These are phyloP conservation scores for Amyelois transitella DNA, from an alignment of 1,140 invertebrate species.

Conservation along the genomic window DNA sequence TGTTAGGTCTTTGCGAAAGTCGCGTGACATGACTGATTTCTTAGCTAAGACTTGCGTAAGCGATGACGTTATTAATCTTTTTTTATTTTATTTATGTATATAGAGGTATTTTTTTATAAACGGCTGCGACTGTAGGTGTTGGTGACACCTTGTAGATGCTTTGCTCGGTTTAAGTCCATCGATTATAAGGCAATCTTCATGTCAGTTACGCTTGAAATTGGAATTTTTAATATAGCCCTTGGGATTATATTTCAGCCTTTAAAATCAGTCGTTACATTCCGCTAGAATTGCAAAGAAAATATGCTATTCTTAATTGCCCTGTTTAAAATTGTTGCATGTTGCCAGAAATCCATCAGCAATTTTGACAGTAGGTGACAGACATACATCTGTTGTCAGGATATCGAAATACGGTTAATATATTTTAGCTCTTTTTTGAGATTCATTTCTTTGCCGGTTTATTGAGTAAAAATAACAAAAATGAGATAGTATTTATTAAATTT, in stretches of 20 bases:
- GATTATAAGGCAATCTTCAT: neutral
- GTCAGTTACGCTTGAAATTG: no score
- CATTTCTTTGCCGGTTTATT: no score
- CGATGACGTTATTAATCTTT: neutral
- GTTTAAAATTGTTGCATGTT: neutral
- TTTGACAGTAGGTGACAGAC: neutral
- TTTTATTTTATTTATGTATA: neutral
- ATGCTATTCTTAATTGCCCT: neutral
- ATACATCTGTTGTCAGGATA: neutral
- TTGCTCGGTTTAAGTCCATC: neutral
- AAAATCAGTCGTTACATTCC: no score
- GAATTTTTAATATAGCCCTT: no score
- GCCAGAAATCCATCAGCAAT: neutral
- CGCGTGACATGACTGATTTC: slow-evolving; percentile 8
- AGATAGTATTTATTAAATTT: no score
- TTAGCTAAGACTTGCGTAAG: slow-evolving; percentile 7
- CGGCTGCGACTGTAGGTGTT: neutral
- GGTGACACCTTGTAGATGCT: neutral
- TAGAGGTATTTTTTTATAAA: neutral
- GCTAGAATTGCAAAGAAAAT: neutral
- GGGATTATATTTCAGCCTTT: no score
- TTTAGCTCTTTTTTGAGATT: no score
- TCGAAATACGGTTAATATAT: neutral
- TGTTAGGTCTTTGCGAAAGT: slow-evolving; percentile 16
- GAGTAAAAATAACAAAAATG: no score